Evolutionary conservation across 2,113 vertebrate species (phyloP), one percentile per base, ranked within the genome.

Genomic region (Campylomormyrus tamandua): DNA sequence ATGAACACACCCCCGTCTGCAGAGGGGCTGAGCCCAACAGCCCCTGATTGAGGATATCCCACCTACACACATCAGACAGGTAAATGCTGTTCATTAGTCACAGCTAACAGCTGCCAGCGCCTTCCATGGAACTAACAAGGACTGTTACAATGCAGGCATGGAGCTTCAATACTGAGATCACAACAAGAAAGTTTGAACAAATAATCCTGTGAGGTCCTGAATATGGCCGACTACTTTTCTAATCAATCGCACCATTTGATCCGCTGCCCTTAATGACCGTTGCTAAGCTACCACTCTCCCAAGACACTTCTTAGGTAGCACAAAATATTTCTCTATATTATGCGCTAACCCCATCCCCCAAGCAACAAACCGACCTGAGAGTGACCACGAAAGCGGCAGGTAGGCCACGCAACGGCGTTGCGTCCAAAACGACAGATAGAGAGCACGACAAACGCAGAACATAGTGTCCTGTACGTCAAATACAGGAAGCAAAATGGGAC

Each of bases 1-100:
- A 31, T 49, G 88, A 39, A 90, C 80, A 90, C 89, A 56, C 42
- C 85, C 88, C 19, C 3, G 88, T 9, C 21, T n/a, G n/a, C 52
- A 70, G 53, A 45, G 56, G 45, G 5, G 6, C 46, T 19, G 11
- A 35, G 3, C 66, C 66, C 27, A 31, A 74, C 27, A 15, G 31
- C 70, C 70, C 70, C 70, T 77, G 4, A 19, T 7, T 39, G 31
- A 77, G 15, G 35, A 42, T 17, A 77, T 77, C 35, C 35, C 70
- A 39, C 4, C 70, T 74, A 80, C 74, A 80, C 35, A 42, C 74
- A 80, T 77, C 35, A 19, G 74, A 80, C 15, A 80, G 31, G 74
- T 42, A 77, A 35, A 77, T 17, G 27, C 27, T 15, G 31, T 39
- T 31, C 62, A 70, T 3, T 39, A 35, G 31, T 77, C 31, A 39